A percentile compares a stretch with the other conserved stretches of the same genome.
Conservation (phyloP, 2,888 invertebrate species). For the Poecilobothrus nobilitatus region DNA sequence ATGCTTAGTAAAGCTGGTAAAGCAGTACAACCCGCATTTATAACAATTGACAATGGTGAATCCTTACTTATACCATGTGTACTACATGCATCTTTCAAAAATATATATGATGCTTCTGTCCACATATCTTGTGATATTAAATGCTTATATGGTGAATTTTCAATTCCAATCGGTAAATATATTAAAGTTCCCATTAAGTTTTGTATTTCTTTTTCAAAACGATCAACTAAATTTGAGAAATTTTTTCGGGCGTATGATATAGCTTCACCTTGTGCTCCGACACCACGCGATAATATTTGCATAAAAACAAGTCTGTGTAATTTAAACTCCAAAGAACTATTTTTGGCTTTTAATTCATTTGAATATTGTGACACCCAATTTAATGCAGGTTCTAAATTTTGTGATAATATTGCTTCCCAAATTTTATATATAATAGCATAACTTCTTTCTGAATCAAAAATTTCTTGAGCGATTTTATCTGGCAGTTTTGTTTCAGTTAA, state of each 20-base stretch:
- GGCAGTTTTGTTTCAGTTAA: slow-evolving; percentile 33
- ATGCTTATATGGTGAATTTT: slow-evolving; percentile 68
- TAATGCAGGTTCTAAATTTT: slow-evolving; percentile 75
- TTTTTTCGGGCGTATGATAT: slow-evolving; percentile 77
- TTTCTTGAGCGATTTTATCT: slow-evolving; percentile 33
- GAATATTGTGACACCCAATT: slow-evolving; percentile 76
- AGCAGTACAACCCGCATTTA: slow-evolving; percentile 87
- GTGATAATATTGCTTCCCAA: slow-evolving; percentile 71
- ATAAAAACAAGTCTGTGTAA: slow-evolving; percentile 74
- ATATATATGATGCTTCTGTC: slow-evolving; percentile 74
- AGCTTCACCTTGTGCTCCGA: slow-evolving; percentile 67
- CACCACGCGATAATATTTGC: slow-evolving; percentile 45
- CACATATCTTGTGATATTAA: slow-evolving; percentile 68
- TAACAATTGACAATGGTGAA: slow-evolving; percentile 83
- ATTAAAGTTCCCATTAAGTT: slow-evolving; percentile 77
- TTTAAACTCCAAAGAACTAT: slow-evolving; percentile 69
- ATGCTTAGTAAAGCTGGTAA: slow-evolving; percentile 91
- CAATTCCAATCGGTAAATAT: slow-evolving; percentile 68
- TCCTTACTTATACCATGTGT: slow-evolving; percentile 82
- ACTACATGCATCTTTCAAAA: slow-evolving; percentile 85
- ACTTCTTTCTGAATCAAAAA: slow-evolving; percentile 53
- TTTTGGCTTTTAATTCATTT: slow-evolving; percentile 59
- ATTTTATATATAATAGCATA: slow-evolving; percentile 79
- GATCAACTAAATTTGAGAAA: slow-evolving; percentile 70
- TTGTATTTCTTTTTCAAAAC: slow-evolving; percentile 76